Percentiles rank a stretch among this genome's conserved stretches.
Conservation (phyloP, 2,888 invertebrate genomes). For the Brenthis ino region DNA sequence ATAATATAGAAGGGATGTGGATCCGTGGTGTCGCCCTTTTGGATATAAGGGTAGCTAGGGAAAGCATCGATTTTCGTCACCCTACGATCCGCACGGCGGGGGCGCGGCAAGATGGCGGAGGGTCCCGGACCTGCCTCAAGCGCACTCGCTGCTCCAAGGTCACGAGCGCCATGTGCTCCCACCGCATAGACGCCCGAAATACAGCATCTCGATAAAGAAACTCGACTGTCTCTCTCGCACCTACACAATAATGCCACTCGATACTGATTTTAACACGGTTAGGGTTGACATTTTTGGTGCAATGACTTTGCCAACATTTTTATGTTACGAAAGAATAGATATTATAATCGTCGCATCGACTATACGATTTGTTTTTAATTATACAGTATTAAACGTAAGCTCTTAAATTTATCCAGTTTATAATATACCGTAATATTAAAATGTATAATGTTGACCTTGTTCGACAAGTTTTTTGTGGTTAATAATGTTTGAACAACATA, state of each 20-base stretch:
- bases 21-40: conserved; percentile 66
- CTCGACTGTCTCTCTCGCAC: conserved; percentile 54
- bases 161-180: conserved; percentile 67
- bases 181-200: conserved; percentile 68
- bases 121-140: conserved; percentile 79
- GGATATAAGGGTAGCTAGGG: conserved; percentile 68
- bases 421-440: background rate
- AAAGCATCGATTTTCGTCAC: conserved; percentile 79
- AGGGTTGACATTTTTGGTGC: conserved; percentile 41
- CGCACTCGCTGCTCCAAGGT: conserved; percentile 68
- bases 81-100: conserved; percentile 54
- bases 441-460: background rate
- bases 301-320: conserved; percentile 13
- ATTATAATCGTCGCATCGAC: no score
- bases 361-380: no score
- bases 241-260: conserved; percentile 58
- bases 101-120: conserved; percentile 70
- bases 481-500: background rate
- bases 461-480: background rate
- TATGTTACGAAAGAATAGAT: background rate
- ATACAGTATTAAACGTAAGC: no score
- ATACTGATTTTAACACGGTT: conserved; percentile 50
- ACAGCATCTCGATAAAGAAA: conserved; percentile 67
- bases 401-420: no score
- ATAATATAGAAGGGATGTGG: conserved; percentile 51